Conservation (phyloP, 2,888 invertebrate genomes). For the Periphyllus acericola region DNA sequence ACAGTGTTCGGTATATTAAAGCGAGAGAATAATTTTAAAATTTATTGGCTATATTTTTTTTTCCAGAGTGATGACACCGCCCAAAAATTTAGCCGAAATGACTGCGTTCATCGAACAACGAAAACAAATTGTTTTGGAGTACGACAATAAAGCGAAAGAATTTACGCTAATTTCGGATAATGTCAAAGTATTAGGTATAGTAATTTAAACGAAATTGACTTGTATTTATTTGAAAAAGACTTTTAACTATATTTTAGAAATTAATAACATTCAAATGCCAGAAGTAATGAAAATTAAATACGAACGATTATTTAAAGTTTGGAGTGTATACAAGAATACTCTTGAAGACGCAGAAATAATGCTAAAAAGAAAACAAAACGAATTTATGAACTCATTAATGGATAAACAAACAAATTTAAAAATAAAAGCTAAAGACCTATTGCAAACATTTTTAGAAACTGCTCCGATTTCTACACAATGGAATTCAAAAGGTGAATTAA, state of each 20-base stretch:
- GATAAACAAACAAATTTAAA: slow-evolving; percentile 18
- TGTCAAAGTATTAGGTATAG: slow-evolving; percentile 31
- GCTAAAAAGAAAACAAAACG: slow-evolving; percentile 44
- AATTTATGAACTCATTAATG: slow-evolving; percentile 15
- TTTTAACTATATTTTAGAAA: slow-evolving; percentile 17
- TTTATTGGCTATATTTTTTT: background rate
- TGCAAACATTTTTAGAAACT: slow-evolving; percentile 33
- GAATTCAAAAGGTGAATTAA: slow-evolving; percentile 27
- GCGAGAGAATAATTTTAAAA: background rate
- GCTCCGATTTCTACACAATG: slow-evolving; percentile 48
- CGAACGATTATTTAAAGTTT: slow-evolving; percentile 20
- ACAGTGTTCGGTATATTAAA: background rate
- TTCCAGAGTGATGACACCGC: slow-evolving; percentile 37
- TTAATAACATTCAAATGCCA: slow-evolving; percentile 9
- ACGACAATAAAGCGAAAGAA: slow-evolving; percentile 36
- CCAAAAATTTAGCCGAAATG: slow-evolving; percentile 38
- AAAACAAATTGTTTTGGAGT: slow-evolving; percentile 23
- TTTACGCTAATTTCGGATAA: slow-evolving; percentile 44
- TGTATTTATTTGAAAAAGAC: too few species aligned
- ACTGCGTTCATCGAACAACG: slow-evolving; percentile 24
- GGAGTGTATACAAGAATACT: slow-evolving; percentile 43
- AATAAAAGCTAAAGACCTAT: slow-evolving; percentile 24
- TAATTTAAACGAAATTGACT: background rate
- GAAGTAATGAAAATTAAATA: slow-evolving; percentile 13
- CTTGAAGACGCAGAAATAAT: slow-evolving; percentile 53